Evolutionary conservation across 2,888 invertebrate species (phyloP).

Genomic region (Linyphia triangularis): DNA sequence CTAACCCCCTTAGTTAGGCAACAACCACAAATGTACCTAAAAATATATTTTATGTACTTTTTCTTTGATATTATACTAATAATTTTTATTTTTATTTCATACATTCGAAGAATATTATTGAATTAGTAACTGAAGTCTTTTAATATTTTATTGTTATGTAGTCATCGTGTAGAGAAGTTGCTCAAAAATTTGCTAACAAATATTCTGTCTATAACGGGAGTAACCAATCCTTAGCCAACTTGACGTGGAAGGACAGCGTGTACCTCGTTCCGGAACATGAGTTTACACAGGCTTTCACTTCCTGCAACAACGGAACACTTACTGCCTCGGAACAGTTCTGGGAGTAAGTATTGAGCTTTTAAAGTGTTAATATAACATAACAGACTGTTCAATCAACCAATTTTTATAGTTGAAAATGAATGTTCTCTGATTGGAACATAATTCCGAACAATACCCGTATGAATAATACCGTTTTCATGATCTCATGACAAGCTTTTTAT

Average conservation of each 20-base stretch:
- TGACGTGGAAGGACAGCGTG: slow-evolving; percentile 18
- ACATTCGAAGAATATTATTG: no score
- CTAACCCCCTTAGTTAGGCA: no score
- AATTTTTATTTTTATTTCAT: no score
- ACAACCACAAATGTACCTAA: no score
- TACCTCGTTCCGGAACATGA: slow-evolving; percentile 8
- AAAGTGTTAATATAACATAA: neutral
- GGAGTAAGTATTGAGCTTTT: slow-evolving; percentile 78
- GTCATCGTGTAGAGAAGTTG: slow-evolving; percentile 50
- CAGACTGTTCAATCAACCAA: neutral
- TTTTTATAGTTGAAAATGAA: neutral
- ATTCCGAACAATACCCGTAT: neutral
- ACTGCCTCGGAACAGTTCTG: slow-evolving; percentile 78
- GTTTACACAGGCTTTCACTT: slow-evolving; percentile 19
- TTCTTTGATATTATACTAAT: no score
- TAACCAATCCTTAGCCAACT: neutral
- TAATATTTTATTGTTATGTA: neutral
- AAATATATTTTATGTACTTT: no score
- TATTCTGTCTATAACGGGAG: neutral
- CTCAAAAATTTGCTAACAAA: neutral
- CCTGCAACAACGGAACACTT: slow-evolving; percentile 76
- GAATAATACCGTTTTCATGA: neutral
- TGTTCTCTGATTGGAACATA: neutral
- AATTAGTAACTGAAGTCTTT: no score
- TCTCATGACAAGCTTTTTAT: no score